Evolutionary conservation across 1,140 invertebrate species (phyloP).

Genomic region (Drosophila kurseongensis): DNA sequence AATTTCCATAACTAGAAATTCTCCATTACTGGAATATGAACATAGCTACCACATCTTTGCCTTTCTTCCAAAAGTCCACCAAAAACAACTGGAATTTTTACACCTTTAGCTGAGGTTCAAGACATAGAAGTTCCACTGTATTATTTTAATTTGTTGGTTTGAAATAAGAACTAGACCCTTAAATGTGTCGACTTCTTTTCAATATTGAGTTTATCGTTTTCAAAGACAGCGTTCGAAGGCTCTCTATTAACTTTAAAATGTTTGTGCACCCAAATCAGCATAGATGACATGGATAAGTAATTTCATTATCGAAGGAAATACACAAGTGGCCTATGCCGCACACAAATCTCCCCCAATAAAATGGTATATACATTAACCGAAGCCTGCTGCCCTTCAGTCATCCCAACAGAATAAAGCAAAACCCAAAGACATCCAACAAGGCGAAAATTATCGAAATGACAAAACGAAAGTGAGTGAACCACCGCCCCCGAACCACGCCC

Average conservation of each 20-base stretch:
- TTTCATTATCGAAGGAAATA: constrained; percentile 35
- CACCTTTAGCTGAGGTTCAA: too few relatives aligned
- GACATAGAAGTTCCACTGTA: too few relatives aligned
- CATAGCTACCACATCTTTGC: too few relatives aligned
- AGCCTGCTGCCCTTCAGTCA: constrained; percentile 15
- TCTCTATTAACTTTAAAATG: constrained; percentile 5
- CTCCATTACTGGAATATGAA: too few relatives aligned
- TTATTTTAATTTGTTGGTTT: too few relatives aligned
- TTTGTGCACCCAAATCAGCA: constrained; percentile 8
- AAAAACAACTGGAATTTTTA: too few relatives aligned
- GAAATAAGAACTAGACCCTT: too few relatives aligned
- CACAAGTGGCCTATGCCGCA: constrained; percentile 33
- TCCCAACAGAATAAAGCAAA: constrained; percentile 30
- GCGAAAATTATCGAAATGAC: constrained; percentile 73
- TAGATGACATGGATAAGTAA: constrained; percentile 35
- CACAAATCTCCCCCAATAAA: constrained; percentile 27
- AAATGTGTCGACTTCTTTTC: too few relatives aligned
- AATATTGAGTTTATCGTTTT: not conserved
- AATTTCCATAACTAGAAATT: too few relatives aligned
- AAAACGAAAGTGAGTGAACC: constrained; percentile 49
- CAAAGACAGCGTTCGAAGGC: not conserved
- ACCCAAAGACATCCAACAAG: constrained; percentile 48
- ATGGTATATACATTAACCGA: constrained; percentile 18
- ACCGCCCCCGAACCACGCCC: not conserved
- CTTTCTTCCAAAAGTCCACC: too few relatives aligned